Conservation (phyloP, 2,888 invertebrate genomes). For the Dichetophora obliterata region DNA sequence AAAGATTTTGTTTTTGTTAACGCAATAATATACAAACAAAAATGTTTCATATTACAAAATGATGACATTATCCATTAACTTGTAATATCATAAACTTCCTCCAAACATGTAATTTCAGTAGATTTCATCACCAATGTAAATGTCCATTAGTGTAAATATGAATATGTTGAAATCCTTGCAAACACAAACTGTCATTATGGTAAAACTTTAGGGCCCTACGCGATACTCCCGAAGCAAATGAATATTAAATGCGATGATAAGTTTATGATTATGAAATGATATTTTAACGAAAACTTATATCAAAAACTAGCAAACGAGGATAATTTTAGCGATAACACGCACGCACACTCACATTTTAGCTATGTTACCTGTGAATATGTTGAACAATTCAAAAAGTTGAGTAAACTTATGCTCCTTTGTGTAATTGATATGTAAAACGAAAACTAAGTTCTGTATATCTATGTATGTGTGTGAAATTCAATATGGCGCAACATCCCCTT, state of each 20-base stretch:
- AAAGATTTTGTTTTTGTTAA: too few species aligned
- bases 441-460: too few species aligned
- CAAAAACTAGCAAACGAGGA: conserved; percentile 17
- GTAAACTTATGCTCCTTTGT: not conserved
- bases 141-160: not conserved
- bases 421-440: too few species aligned
- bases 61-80: too few species aligned
- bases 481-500: conserved; percentile 58
- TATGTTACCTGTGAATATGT: not conserved
- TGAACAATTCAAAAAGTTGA: not conserved
- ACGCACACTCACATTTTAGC: not conserved
- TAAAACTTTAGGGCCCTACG: conserved; percentile 5
- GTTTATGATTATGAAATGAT: conserved; percentile 28
- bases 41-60: too few species aligned
- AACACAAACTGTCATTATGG: conserved; percentile 2
- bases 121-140: too few species aligned
- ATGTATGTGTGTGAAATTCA: conserved; percentile 41
- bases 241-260: conserved; percentile 21
- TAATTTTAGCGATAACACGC: conserved; percentile 4
- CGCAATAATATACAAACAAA: too few species aligned
- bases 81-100: too few species aligned
- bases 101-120: too few species aligned
- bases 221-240: not conserved
- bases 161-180: conserved; percentile 1
- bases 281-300: conserved; percentile 28